Conservation (phyloP, 2,797 vertebrate genomes). For the Dipus sagitta region DNA sequence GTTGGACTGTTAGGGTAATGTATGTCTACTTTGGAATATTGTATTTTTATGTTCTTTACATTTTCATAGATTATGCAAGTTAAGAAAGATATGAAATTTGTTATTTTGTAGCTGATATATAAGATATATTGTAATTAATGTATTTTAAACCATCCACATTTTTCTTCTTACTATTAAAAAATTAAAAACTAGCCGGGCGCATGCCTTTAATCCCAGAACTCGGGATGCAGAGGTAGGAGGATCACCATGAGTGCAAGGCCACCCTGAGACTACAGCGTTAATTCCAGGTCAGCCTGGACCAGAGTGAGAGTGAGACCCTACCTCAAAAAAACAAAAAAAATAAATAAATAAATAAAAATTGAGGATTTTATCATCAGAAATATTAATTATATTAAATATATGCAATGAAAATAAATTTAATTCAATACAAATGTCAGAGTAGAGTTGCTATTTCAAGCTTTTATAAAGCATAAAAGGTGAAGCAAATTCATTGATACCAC, state of each 20-base stretch:
- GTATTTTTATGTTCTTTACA: neutral
- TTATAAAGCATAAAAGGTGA: neutral
- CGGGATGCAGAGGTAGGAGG: too few relatives aligned
- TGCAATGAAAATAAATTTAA: conserved; percentile 49
- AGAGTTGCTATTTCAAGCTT: neutral
- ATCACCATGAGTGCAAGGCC: too few relatives aligned
- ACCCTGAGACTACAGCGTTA: too few relatives aligned
- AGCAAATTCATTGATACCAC: neutral
- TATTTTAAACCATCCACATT: neutral
- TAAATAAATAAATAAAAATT: neutral
- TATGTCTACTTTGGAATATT: neutral
- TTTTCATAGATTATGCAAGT: neutral
- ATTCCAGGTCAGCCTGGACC: too few relatives aligned
- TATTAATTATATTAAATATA: neutral
- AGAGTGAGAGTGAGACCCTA: too few relatives aligned
- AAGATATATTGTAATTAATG: neutral
- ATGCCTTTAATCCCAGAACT: too few relatives aligned
- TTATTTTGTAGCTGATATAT: conserved; percentile 4
- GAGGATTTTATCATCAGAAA: neutral
- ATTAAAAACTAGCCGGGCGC: neutral
- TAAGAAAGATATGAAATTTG: neutral
- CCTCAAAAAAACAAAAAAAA: too few relatives aligned
- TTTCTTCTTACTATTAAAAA: neutral
- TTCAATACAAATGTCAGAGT: neutral
- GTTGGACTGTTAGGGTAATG: neutral